Evolutionary conservation across 2,797 vertebrate species (phyloP).

Genomic region (Pagetopsis macropterus): DNA sequence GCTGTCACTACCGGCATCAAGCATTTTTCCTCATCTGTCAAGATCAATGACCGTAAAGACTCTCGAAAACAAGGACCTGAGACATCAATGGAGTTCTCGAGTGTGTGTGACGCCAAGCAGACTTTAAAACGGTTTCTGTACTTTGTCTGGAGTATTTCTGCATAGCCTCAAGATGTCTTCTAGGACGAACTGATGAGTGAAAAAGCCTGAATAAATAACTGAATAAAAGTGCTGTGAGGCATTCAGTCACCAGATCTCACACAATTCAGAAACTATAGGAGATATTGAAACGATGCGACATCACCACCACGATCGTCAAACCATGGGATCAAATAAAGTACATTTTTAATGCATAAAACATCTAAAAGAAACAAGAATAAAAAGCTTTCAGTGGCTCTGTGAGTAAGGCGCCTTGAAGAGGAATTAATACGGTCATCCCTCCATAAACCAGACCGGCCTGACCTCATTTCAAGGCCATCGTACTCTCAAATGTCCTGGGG

Average conservation of each 20-base stretch:
- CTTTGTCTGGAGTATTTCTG: neutral
- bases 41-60: constrained; percentile 62
- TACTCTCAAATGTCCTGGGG: constrained; percentile 27
- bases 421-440: constrained; percentile 30
- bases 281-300: neutral
- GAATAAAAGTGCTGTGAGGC: neutral
- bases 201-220: neutral
- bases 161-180: neutral
- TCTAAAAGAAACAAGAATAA: neutral
- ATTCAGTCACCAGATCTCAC: neutral
- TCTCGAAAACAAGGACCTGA: constrained; percentile 47
- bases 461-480: constrained; percentile 45
- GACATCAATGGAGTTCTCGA: constrained; percentile 24
- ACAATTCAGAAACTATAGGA: neutral
- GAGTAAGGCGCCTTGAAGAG: constrained; percentile 18
- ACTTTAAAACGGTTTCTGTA: neutral
- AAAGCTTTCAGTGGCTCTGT: constrained; percentile 4
- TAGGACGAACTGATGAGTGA: neutral
- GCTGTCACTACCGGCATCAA: constrained; percentile 57
- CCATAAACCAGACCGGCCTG: constrained; percentile 16
- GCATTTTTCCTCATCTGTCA: constrained; percentile 51
- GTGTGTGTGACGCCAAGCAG: neutral
- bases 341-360: neutral
- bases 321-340: neutral
- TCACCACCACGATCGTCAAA: neutral